phyloP scores from a whole-genome alignment of 2,797 vertebrate genomes.

The Hippocampus kuda region DNA sequence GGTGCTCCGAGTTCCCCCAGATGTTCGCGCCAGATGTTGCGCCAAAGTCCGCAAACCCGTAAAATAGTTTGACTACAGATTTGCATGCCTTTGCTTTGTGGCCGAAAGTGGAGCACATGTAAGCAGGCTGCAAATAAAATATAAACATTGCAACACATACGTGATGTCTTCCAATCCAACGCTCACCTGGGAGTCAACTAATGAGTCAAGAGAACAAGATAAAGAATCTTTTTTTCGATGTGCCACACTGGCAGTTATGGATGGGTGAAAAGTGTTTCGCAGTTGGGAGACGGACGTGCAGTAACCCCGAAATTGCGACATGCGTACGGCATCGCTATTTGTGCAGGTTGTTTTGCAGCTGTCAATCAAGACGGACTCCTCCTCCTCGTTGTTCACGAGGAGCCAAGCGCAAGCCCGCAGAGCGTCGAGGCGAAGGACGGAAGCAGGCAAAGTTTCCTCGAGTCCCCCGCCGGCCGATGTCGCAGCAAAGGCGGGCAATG shows the following conservation, averaged over 20 bases:
- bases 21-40: neutral
- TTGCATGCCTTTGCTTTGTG: too few species aligned
- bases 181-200: too few species aligned
- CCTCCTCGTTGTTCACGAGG: neutral
- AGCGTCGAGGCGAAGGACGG: neutral
- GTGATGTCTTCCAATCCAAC: too few species aligned
- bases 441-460: neutral
- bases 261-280: neutral
- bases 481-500: neutral
- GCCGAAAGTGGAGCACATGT: too few species aligned
- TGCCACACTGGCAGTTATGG: too few species aligned
- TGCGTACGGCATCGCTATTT: too few species aligned
- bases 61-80: neutral
- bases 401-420: neutral
- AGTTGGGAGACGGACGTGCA: neutral
- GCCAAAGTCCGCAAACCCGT: neutral
- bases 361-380: neutral
- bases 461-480: neutral
- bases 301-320: too few species aligned
- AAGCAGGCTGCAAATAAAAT: too few species aligned
- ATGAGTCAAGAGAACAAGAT: too few species aligned
- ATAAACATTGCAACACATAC: too few species aligned
- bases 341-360: neutral
- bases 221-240: too few species aligned
- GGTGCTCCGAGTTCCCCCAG: neutral